Evolutionary conservation across 2,888 invertebrate species (phyloP), one percentile per base, ranked within the genome.

Genomic region (Theodoxus fluviatilis): DNA sequence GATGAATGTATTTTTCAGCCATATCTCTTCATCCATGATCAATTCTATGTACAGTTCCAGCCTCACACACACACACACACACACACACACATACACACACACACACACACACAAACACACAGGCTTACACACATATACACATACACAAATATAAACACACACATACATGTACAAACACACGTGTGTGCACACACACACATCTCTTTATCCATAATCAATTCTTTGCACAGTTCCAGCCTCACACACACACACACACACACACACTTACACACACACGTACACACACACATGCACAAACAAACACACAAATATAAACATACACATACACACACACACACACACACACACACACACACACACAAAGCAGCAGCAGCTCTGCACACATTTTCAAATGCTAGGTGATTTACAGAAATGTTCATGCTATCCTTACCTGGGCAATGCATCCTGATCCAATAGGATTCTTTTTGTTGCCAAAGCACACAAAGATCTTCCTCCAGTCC

Each of bases 391-490:
- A 43, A 7, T 12, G 18, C 43, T 12, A 43, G 9, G 43, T 12
- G 43, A 15, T 12, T 52, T 6, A 52, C 12, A 52, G 22, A 52
- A 25, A 52, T 52, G 52, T 22, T 18, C 7, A 52, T 52, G 7
- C 25, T 3, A 6, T 35, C 33, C 47, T 63, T 55, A 81, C 81
- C 85, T 90, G 90, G 22, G 88, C 90, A 74, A 89, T 88, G 78
- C 89, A 89, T 35, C 89, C 90, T 9, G 89, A 89, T n/a, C 90
- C 90, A 66, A 89, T 83, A 0, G 89, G 89, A 35, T 81, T 75
- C 31, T 79, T 78, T 2, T n/a, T 71, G 22, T 72, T 68, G 37
- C 86, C 81, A 72, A 89, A 84, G 33, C 83, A 80, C 0, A 86
- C 86, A n/a, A n/a, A n/a, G 9, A 88, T 78, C 2, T 84, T 73